A percentile compares a stretch with the other conserved stretches of the same genome.
phyloP scores from a whole-genome alignment of 2,888 invertebrate species.

The Autographa gamma region DNA sequence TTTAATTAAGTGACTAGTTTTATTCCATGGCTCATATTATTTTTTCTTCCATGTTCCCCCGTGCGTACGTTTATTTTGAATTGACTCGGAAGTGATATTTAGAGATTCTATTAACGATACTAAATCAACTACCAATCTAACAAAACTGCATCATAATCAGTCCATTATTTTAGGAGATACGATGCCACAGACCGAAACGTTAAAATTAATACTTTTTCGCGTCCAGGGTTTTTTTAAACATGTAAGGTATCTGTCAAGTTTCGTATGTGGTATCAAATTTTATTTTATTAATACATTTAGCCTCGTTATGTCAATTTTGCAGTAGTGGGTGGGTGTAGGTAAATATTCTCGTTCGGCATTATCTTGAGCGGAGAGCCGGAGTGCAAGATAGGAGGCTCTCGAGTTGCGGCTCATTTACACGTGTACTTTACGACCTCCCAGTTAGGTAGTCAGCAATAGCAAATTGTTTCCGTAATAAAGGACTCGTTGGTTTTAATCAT shows the following conservation, averaged over 20 bases:
- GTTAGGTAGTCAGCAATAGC: constrained; percentile 15
- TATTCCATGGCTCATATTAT: neutral
- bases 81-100: too few species aligned
- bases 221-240: too few species aligned
- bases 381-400: constrained; percentile 13
- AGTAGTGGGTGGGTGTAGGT: neutral
- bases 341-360: constrained; percentile 6
- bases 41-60: too few species aligned
- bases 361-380: neutral
- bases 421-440: constrained; percentile 32
- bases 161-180: too few species aligned
- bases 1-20: neutral
- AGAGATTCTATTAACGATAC: too few species aligned
- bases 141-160: too few species aligned
- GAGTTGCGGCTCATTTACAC: constrained; percentile 37
- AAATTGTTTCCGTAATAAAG: constrained; percentile 17
- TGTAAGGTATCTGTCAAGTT: too few species aligned
- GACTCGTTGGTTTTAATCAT: neutral
- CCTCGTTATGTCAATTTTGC: neutral
- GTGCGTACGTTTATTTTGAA: too few species aligned
- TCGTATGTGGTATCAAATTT: too few species aligned
- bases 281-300: neutral
- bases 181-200: too few species aligned
- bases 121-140: too few species aligned
- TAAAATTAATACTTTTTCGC: too few species aligned